Evolutionary conservation across 2,888 invertebrate genomes (phyloP).

Genomic region (Caenorhabditis uteleia): DNA sequence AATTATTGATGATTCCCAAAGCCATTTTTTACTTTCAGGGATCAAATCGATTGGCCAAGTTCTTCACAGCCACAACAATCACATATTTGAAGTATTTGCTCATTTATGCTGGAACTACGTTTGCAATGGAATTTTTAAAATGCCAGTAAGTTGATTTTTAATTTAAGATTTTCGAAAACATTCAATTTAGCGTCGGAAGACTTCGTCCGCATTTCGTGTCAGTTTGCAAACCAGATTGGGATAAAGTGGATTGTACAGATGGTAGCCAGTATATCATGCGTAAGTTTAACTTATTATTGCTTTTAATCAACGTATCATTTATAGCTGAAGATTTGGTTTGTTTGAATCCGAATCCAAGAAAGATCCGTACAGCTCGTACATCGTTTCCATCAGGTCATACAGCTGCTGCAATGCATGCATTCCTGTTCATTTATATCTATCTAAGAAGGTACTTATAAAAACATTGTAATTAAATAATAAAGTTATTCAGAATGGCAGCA

Average conservation of each 20-base stretch:
- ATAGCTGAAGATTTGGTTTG: conserved; percentile 49
- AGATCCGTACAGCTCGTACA: conserved; percentile 62
- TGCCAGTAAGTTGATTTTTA: conserved; percentile 18
- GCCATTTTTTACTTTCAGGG: conserved; percentile 24
- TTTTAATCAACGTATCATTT: too few species aligned
- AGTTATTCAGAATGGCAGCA: conserved; percentile 32
- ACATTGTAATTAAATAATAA: too few species aligned
- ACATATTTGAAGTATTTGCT: conserved; percentile 61
- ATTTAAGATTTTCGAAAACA: background rate
- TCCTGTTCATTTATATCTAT: conserved; percentile 57
- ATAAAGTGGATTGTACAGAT: conserved; percentile 51
- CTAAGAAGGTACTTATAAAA: conserved; percentile 41
- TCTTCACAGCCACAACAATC: conserved; percentile 53
- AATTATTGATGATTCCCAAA: background rate
- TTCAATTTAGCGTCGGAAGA: conserved; percentile 77
- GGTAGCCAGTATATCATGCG: conserved; percentile 41
- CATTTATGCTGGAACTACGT: conserved; percentile 49
- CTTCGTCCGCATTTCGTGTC: conserved; percentile 90
- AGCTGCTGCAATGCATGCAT: conserved; percentile 60
- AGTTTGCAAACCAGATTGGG: conserved; percentile 80
- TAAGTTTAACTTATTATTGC: conserved; percentile 10
- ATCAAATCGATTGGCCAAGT: conserved; percentile 47
- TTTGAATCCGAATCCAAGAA: conserved; percentile 38
- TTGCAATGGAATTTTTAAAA: conserved; percentile 54
- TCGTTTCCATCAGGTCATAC: conserved; percentile 69